These are phyloP conservation scores for Baccha elongata DNA, from an alignment of 2,888 invertebrate genomes.

Conservation along the genomic window DNA sequence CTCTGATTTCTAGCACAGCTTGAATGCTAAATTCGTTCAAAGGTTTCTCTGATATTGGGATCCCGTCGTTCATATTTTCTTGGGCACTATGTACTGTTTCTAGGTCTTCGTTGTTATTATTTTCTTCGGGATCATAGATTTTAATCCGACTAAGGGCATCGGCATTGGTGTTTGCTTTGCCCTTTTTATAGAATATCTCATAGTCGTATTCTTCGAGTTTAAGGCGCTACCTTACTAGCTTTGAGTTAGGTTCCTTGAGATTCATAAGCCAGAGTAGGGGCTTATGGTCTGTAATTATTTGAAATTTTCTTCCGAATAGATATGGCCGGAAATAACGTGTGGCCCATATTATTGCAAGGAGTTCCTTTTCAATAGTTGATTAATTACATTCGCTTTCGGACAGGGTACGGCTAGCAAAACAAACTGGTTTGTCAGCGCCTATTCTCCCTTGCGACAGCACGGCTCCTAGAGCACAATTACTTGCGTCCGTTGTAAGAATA, in stretches of 20 bases:
- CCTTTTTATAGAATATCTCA: not conserved
- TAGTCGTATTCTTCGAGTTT: not conserved
- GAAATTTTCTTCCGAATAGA: no score
- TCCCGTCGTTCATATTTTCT: constrained; percentile 71
- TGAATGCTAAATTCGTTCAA: constrained; percentile 74
- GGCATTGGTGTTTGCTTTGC: constrained; percentile 8
- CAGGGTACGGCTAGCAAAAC: no score
- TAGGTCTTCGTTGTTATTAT: constrained; percentile 35
- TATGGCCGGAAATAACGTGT: not conserved
- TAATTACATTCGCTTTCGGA: not conserved
- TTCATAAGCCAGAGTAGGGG: not conserved
- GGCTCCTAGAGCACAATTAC: no score
- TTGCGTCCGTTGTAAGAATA: no score
- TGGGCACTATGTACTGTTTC: constrained; percentile 56
- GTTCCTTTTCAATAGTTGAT: constrained; percentile 63
- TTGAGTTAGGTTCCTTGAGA: not conserved
- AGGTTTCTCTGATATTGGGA: constrained; percentile 74
- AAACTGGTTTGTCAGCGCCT: no score
- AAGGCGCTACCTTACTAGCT: not conserved
- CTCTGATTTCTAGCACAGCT: constrained; percentile 53
- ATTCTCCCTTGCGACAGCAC: no score
- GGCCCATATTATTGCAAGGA: constrained; percentile 34
- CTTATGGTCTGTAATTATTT: no score
- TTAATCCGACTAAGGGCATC: not conserved
- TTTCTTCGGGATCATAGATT: no score